Percentiles rank a stretch among this genome's conserved stretches.
Evolutionary conservation across 2,888 invertebrate species (phyloP).

Genomic region (Drosophila atroscutellata): DNA sequence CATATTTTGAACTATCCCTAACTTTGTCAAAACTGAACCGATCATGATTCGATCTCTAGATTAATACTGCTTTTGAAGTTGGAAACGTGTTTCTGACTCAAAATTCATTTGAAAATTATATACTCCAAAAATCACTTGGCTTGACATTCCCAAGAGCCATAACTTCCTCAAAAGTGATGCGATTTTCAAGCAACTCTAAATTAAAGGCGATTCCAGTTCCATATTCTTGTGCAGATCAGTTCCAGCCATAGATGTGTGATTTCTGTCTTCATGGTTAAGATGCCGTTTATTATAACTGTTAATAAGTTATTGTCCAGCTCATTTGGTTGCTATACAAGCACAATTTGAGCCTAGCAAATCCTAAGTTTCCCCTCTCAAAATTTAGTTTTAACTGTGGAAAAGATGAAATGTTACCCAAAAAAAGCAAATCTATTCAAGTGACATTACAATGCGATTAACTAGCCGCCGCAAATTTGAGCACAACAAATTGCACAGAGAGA

Average conservation of each 20-base stretch:
- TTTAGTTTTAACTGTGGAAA: slow-evolving; percentile 15
- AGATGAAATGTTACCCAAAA: slow-evolving; percentile 2
- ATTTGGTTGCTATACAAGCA: slow-evolving; percentile 8
- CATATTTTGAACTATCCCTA: not conserved
- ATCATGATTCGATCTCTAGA: not conserved
- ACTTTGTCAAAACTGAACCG: not conserved
- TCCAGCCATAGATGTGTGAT: not conserved
- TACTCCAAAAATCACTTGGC: not conserved
- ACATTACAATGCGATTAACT: slow-evolving; percentile 68
- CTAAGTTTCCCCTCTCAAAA: not conserved
- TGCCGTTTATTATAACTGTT: not conserved
- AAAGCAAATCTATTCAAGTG: slow-evolving; percentile 7
- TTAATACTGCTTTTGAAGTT: not conserved
- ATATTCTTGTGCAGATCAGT: not conserved
- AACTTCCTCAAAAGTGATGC: not conserved
- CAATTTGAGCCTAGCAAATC: not conserved
- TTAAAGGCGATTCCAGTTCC: not conserved
- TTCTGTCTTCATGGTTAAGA: not conserved
- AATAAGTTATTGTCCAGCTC: slow-evolving; percentile 11
- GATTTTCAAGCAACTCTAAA: too few species aligned
- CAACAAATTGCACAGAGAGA: slow-evolving; percentile 26
- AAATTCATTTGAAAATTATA: not conserved
- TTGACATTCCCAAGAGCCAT: too few species aligned
- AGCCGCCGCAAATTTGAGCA: slow-evolving; percentile 62
- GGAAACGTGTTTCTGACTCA: not conserved